Percentiles rank a stretch among this genome's conserved stretches.
Evolutionary conservation across 2,888 invertebrate genomes (phyloP).

Genomic region (Apodemia mormo): DNA sequence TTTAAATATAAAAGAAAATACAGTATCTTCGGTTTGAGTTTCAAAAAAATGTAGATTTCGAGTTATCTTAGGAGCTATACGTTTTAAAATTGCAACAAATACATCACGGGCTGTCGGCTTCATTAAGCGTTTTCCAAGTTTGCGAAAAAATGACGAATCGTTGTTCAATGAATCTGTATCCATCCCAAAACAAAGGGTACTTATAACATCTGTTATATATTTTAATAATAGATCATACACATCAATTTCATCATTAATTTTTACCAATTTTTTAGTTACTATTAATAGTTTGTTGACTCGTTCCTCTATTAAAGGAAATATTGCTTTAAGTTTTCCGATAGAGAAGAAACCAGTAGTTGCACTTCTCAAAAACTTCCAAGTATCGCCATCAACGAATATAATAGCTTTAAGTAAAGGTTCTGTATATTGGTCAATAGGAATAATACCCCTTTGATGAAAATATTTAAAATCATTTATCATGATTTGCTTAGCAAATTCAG

Average conservation of each 20-base stretch:
- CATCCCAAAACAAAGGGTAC: conserved; percentile 39
- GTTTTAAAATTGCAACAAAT: conserved; percentile 46
- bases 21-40: conserved; percentile 45
- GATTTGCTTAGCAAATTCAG: conserved; percentile 7
- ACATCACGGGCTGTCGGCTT: conserved; percentile 38
- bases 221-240: conserved; percentile 56
- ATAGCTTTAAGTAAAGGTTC: conserved; percentile 18
- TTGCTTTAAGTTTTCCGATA: conserved; percentile 58
- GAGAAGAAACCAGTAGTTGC: conserved; percentile 62
- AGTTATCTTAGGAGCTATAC: conserved; percentile 48
- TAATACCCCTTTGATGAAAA: conserved; percentile 10
- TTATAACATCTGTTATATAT: conserved; percentile 41
- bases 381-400: conserved; percentile 56
- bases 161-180: conserved; percentile 37
- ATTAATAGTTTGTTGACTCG: conserved; percentile 52
- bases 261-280: conserved; percentile 45
- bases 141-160: conserved; percentile 36
- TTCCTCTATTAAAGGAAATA: conserved; percentile 61
- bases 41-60: conserved; percentile 43
- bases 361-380: conserved; percentile 60
- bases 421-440: neutral
- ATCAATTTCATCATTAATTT: conserved; percentile 43
- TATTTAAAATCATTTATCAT: conserved; percentile 4
- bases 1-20: conserved; percentile 38
- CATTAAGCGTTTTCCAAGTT: conserved; percentile 45